Base-by-base conservation (phyloP, 1,140 invertebrate genomes). In the Neodiprion lecontei region DNA sequence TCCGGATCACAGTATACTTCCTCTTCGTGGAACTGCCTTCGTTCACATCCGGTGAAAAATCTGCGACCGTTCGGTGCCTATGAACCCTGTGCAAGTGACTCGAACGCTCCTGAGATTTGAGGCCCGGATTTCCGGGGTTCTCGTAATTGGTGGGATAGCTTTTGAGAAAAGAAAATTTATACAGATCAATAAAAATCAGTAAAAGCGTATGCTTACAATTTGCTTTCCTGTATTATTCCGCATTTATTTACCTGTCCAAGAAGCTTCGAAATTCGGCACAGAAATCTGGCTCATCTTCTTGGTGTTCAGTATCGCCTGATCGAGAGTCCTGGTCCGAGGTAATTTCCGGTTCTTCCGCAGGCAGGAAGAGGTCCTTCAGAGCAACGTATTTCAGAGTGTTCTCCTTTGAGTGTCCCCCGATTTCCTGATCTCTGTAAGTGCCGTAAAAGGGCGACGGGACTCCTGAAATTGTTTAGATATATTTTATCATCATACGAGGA, bases 321-420 rank as follows among this genome's bases (percentile, higher is more conserved):
- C 67, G 8, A 40, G 65, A 69, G 40, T 75, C 72, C 8, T 75
- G 70, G 47, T 72, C 67, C 7, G 65, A 73, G 61, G 40, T 69
- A 69, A 74, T 72, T 69, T 73, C 74, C 68, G 70, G 69, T 73
- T 75, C 75, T 23, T 72, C 66, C 12, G 75, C 75, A 0, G 80
- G 79, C 7, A 82, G 76, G 53, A 86, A 83, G 21, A 86, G 77
- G 78, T 85, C 83, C 76, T 80, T 84, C 49, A 86, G 75, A 47
- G 83, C 78, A n/a, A 86, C 80, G 21, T 83, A 85, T 75, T 79
- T 84, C 10, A 79, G 78, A 9, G 77, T 71, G 70, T 80, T 79
- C 23, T 84, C 79, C 9, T 72, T 48, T 21, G 69, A 72, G 9
- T 78, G 48, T 12, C 50, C 71, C 67, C 47, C 40, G 47, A 23